Percentiles rank a stretch among this genome's conserved stretches.
These are phyloP conservation scores for Seladonia tumulorum DNA, from an alignment of 2,888 invertebrate genomes.

Conservation along the genomic window DNA sequence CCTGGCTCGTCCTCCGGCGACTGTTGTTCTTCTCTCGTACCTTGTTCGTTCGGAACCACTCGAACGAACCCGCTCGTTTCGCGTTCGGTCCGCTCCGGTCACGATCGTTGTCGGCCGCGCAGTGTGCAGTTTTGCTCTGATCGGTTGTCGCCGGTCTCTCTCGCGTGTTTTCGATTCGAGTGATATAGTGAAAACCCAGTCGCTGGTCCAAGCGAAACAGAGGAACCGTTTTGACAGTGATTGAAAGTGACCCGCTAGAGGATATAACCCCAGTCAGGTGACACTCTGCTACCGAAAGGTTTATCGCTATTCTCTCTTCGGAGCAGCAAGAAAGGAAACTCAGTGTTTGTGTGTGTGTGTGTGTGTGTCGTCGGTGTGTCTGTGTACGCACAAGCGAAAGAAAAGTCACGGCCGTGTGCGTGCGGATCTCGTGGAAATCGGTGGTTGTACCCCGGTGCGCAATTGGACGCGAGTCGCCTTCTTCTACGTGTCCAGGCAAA, in stretches of 20 bases:
- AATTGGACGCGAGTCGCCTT: not conserved
- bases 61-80: conserved; percentile 58
- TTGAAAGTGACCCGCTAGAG: conserved; percentile 43
- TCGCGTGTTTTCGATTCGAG: conserved; percentile 56
- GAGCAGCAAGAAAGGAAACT: too few relatives aligned
- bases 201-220: conserved; percentile 28
- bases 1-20: not conserved
- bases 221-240: conserved; percentile 52
- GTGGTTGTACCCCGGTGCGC: conserved; percentile 6
- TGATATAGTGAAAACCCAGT: conserved; percentile 45
- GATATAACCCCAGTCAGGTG: not conserved
- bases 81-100: conserved; percentile 60
- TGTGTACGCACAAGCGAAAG: too few relatives aligned
- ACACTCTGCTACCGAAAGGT: not conserved
- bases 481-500: not conserved
- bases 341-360: too few relatives aligned
- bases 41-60: conserved; percentile 21
- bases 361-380: too few relatives aligned
- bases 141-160: conserved; percentile 39
- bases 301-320: too few relatives aligned
- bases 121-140: conserved; percentile 24
- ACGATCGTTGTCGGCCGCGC: conserved; percentile 64
- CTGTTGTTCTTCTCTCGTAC: conserved; percentile 29
- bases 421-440: not conserved
- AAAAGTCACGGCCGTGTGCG: too few relatives aligned